These are phyloP conservation scores for Imbricaverruca yamaguchii DNA, from an alignment of 2,888 invertebrate genomes.

Conservation along the genomic window DNA sequence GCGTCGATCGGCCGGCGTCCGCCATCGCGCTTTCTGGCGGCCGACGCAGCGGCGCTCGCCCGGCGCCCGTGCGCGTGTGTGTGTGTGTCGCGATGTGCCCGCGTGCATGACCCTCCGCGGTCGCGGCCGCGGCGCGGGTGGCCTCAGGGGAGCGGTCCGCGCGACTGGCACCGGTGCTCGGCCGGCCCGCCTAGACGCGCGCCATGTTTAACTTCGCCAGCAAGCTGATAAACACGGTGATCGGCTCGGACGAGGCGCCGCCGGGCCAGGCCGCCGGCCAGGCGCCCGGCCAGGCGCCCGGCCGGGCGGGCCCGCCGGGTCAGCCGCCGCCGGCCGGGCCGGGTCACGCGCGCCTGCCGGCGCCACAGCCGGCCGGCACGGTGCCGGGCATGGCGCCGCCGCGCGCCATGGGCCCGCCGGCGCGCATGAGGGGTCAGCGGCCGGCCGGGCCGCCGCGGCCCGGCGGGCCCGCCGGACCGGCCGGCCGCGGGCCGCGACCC, in stretches of 20 bases:
- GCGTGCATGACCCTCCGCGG: not conserved
- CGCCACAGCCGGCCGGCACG: constrained; percentile 15
- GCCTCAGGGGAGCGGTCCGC: not conserved
- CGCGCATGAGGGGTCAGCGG: not conserved
- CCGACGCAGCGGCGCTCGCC: not conserved
- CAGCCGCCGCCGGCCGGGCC: not conserved
- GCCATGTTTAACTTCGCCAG: constrained; percentile 45
- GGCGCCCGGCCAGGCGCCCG: not conserved
- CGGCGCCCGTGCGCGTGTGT: not conserved
- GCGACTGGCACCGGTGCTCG: not conserved
- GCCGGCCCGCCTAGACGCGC: constrained; percentile 28
- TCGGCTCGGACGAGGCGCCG: constrained; percentile 41
- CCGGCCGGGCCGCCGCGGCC: not conserved
- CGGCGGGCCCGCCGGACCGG: not conserved
- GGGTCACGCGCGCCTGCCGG: constrained; percentile 9
- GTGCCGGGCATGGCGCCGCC: constrained; percentile 26
- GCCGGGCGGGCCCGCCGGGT: no score
- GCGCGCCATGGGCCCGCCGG: constrained; percentile 32
- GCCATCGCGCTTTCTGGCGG: not conserved
- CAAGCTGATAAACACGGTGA: constrained; percentile 45
- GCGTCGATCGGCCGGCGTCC: not conserved
- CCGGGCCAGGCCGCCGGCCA: constrained; percentile 18
- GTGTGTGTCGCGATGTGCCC: not conserved
- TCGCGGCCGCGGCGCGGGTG: not conserved
- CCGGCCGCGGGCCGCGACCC: not conserved